These are phyloP conservation scores for Acleris literana DNA, from an alignment of 2,888 invertebrate species.

Conservation along the genomic window DNA sequence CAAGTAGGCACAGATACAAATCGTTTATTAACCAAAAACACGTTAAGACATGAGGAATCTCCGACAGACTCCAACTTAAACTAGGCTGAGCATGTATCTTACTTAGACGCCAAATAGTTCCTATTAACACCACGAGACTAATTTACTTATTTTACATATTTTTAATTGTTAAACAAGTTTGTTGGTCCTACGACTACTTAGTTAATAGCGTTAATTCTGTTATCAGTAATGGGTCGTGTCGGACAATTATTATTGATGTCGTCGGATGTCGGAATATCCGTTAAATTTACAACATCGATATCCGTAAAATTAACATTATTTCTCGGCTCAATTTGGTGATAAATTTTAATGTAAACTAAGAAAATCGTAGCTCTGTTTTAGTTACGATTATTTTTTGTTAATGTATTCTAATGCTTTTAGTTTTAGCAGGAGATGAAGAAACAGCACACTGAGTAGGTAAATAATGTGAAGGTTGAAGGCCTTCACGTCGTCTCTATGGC, in stretches of 20 bases:
- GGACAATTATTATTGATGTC: constrained; percentile 7
- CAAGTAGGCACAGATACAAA: too few relatives aligned
- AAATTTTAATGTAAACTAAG: background rate
- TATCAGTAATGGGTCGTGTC: constrained; percentile 22
- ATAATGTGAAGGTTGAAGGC: too few relatives aligned
- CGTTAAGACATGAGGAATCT: too few relatives aligned
- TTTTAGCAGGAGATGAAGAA: too few relatives aligned
- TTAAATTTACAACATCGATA: background rate
- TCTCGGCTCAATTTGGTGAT: background rate
- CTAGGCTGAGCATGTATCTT: too few relatives aligned
- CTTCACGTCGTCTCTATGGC: too few relatives aligned
- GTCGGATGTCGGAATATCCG: background rate
- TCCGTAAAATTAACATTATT: background rate
- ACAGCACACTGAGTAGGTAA: too few relatives aligned
- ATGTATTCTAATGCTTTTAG: background rate
- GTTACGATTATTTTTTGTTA: background rate
- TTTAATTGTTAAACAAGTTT: background rate
- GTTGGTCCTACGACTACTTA: constrained; percentile 2
- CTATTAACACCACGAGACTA: background rate
- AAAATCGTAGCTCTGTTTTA: too few relatives aligned
- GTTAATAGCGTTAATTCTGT: constrained; percentile 13
- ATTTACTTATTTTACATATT: background rate
- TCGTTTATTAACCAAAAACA: too few relatives aligned
- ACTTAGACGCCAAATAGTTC: too few relatives aligned
- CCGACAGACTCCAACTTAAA: too few relatives aligned